A percentile compares a stretch with the other conserved stretches of the same genome.
Evolutionary conservation across 2,888 invertebrate genomes (phyloP).

Genomic region (Diarsia mendica): DNA sequence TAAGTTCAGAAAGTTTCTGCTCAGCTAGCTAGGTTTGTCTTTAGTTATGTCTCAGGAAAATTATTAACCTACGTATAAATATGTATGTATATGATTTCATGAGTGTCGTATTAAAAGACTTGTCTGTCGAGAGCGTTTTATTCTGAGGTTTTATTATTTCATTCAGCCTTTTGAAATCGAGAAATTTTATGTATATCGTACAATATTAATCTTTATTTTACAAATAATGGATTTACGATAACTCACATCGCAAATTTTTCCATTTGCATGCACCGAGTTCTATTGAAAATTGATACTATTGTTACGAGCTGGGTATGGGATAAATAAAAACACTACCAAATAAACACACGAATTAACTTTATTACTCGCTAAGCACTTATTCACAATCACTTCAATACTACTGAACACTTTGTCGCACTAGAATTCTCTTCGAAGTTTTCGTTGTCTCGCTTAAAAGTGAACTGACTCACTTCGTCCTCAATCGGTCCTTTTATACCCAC

Average conservation of each 20-base stretch:
- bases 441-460: no score
- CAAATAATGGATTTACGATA: background rate
- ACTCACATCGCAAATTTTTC: background rate
- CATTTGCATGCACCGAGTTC: background rate
- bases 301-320: no score
- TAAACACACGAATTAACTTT: no score
- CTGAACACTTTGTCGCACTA: no score
- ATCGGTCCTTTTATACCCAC: no score
- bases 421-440: no score
- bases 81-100: background rate
- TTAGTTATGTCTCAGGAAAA: conserved; percentile 18
- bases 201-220: background rate
- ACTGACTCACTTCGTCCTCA: no score
- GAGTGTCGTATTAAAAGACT: background rate
- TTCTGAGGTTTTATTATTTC: background rate
- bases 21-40: conserved; percentile 28
- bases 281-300: conserved; percentile 3
- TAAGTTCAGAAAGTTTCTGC: conserved; percentile 49
- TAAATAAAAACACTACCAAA: no score
- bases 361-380: no score
- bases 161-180: background rate
- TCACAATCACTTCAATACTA: no score
- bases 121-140: background rate
- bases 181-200: background rate
- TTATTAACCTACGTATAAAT: background rate